Base-by-base conservation (phyloP, 64 coral and sea anemone genomes). In the Astreopora myriophthalma region DNA sequence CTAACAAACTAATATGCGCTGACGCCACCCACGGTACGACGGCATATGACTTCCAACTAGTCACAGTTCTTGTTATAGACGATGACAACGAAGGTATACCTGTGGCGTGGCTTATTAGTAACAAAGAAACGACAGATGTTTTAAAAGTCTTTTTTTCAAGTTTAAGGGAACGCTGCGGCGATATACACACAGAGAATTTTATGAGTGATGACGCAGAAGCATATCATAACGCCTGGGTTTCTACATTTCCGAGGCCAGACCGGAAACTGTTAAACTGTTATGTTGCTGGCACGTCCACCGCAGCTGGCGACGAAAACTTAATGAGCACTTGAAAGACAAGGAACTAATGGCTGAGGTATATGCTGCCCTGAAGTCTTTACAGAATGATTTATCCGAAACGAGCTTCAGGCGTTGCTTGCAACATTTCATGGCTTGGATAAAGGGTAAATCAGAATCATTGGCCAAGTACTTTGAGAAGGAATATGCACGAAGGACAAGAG, bases 171-270 rank as follows among this genome's bases (percentile, higher is more conserved):
- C 4, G 46, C 2, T 84, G 84, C 10, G 66, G 62, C 0, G 63
- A 86, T 8, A 1, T 72, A 11, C 3, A 26, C 0, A 51, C 65
- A 17, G 29, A 87, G 24, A 32, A 28, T 12, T 87, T 74, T 58
- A 87, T 87, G 85, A 86, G 84, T 17, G 64, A 87, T 72, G 85
- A 86, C 17, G 65, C 66, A 48, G 84, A 86, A 8, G 34, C 84
- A 0, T 86, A 86, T 29, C 20, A 71, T 8, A 86, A 87, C 16
- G 68, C 85, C 20, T 87, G 66, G 85, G 8, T 31, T 74, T 87
- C 66, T 57, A 10, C 39, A 5, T 87, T 87, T 32, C 74, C 85
- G 5, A 48, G 69, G 17, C 40, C 36, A 22, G 85, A 74, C 69
- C 22, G 23, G 44, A n/a, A n/a, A n/a, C n/a, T n/a, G n/a, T n/a